Evolutionary conservation across 2,888 invertebrate genomes (phyloP).

Genomic region (Coenonympha glycerion): DNA sequence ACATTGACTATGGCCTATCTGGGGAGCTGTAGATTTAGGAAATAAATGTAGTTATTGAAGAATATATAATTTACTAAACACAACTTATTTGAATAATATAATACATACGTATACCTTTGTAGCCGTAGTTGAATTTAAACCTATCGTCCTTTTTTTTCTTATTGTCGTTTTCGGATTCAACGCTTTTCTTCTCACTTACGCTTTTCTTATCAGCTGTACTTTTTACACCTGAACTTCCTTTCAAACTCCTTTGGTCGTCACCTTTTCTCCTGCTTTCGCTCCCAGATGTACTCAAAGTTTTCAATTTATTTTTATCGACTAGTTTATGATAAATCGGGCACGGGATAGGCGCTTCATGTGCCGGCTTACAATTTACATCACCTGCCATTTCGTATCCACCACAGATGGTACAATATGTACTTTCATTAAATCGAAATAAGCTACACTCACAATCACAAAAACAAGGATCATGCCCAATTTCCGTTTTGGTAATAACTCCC

Average conservation of each 20-base stretch:
- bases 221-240: conserved; percentile 33
- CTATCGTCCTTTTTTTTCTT: conserved; percentile 50
- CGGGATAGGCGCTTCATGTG: conserved; percentile 44
- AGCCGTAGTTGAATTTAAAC: conserved; percentile 68
- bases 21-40: conserved; percentile 49
- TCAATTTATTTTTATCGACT: conserved; percentile 48
- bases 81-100: conserved; percentile 18
- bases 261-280: conserved; percentile 47
- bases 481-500: conserved; percentile 44
- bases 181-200: conserved; percentile 36
- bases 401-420: conserved; percentile 59
- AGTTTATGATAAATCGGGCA: conserved; percentile 63
- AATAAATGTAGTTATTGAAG: background rate
- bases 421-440: conserved; percentile 54
- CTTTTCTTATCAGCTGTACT: conserved; percentile 31
- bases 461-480: conserved; percentile 48
- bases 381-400: conserved; percentile 58
- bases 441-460: conserved; percentile 60
- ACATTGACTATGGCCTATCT: conserved; percentile 64
- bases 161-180: conserved; percentile 52
- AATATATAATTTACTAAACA: conserved; percentile 7
- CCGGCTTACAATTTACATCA: conserved; percentile 37
- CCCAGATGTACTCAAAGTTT: conserved; percentile 45
- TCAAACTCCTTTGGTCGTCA: conserved; percentile 35
- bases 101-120: conserved; percentile 72